Conservation (phyloP, 1,140 invertebrate genomes). For the Drosophila pseudoananassae region DNA sequence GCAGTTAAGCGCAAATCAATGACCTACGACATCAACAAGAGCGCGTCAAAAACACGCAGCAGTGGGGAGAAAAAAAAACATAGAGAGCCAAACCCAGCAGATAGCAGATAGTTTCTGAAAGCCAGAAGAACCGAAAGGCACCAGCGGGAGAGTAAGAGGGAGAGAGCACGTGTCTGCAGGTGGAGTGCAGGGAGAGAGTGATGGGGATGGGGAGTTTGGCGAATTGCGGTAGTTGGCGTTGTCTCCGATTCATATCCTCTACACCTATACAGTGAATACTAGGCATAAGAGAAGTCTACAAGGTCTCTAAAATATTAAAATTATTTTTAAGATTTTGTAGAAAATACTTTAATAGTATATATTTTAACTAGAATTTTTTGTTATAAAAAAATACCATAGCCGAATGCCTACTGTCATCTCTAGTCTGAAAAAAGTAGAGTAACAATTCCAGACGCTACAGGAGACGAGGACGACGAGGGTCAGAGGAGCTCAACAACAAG, state of each 20-base stretch:
- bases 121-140: conserved; percentile 18
- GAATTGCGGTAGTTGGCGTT: conserved; percentile 13
- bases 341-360: no score
- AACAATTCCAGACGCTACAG: conserved; percentile 39
- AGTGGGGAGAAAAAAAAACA: conserved; percentile 9
- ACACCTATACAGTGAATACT: conserved; percentile 12
- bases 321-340: not conserved
- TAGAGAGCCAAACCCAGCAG: not conserved
- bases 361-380: not conserved
- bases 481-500: conserved; percentile 28
- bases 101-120: conserved; percentile 27
- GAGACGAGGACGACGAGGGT: not conserved
- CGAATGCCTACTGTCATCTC: conserved; percentile 2
- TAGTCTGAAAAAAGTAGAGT: conserved; percentile 55
- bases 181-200: not conserved
- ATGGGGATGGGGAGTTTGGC: conserved; percentile 5
- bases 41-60: conserved; percentile 41
- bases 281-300: not conserved
- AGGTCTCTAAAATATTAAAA: not conserved
- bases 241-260: conserved; percentile 1
- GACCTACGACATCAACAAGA: conserved; percentile 78
- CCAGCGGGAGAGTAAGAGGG: not conserved
- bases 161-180: conserved; percentile 15
- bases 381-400: not conserved
- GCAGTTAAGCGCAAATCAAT: conserved; percentile 80